Evolutionary conservation across 2,888 invertebrate species (phyloP), one percentile per base, ranked within the genome.

Genomic region (Globia sparganii): DNA sequence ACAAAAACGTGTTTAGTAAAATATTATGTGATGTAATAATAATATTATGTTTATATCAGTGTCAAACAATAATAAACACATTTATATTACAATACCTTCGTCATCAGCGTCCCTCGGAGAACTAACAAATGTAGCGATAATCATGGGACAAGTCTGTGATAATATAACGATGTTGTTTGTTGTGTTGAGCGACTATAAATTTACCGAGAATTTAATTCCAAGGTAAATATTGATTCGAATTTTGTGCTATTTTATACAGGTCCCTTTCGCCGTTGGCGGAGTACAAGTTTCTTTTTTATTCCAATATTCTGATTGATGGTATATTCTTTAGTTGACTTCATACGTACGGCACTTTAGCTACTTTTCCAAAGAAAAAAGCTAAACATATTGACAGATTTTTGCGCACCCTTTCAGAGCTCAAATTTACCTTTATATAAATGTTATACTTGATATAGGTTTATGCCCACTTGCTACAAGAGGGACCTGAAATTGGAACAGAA

Each of bases 331-430:
- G 21, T 69, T 58, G 21, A 58, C 21, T 40, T 28, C 25, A 8
- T 43, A 43, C 31, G 13, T 13, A 21, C 46, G 40, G 40, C 58
- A 69, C 72, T 72, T 72, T 46, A 78, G 65, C 28, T 61, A 15
- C 13, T 4, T 70, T 43, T 46, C 9, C 21, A 15, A 65, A 18
- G 11, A 21, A 56, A 61, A 64, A 72, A 43, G 49, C n/a, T n/a
- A n/a, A n/a, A n/a, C n/a, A n/a, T n/a, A 43, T 43, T 67, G 72
- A 56, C 31, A 58, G 15, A n/a, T 21, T 46, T 28, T 59, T 21
- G 9, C 46, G 21, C 21, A 46, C 28, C 28, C 49, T 49, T 58
- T 43, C 21, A 56, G 6, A 40, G 34, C 37, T 28, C 31, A 68
- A 68, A 58, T 68, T 58, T 34, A n/a, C n/a, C n/a, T n/a, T n/a